Conservation (phyloP, 2,888 invertebrate species). For the Diaperis boleti region DNA sequence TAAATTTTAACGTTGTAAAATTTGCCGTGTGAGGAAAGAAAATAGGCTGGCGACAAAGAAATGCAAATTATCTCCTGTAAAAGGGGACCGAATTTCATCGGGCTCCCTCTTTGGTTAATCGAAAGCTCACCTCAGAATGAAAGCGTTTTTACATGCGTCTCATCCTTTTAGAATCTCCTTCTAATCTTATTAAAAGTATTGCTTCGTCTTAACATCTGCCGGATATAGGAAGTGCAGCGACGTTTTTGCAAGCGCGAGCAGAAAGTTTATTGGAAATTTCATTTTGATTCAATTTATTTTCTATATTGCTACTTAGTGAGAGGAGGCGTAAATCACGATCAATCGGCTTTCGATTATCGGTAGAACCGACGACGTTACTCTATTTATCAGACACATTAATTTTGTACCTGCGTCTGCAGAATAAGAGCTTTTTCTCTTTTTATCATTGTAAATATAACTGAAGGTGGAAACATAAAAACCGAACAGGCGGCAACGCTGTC, state of each 20-base stretch:
- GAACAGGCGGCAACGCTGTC: conserved; percentile 16
- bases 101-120: conserved; percentile 17
- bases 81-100: conserved; percentile 10
- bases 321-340: conserved; percentile 40
- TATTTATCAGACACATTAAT: conserved; percentile 18
- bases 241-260: conserved; percentile 23
- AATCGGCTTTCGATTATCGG: conserved; percentile 36
- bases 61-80: conserved; percentile 32
- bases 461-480: conserved; percentile 3
- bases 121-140: conserved; percentile 23
- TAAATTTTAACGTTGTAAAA: conserved; percentile 36
- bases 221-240: conserved; percentile 26
- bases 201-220: conserved; percentile 18
- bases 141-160: conserved; percentile 9
- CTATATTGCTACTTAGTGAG: conserved; percentile 58
- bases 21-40: conserved; percentile 19
- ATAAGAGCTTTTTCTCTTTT: background rate
- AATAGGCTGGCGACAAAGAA: conserved; percentile 29
- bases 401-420: background rate
- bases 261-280: conserved; percentile 55
- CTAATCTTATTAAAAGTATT: conserved; percentile 23
- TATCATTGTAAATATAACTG: background rate
- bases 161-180: background rate
- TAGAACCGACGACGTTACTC: conserved; percentile 23
- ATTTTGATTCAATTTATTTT: conserved; percentile 60